Evolutionary conservation across 1,140 invertebrate species (phyloP).

Genomic region (Tetramorium simillimum): DNA sequence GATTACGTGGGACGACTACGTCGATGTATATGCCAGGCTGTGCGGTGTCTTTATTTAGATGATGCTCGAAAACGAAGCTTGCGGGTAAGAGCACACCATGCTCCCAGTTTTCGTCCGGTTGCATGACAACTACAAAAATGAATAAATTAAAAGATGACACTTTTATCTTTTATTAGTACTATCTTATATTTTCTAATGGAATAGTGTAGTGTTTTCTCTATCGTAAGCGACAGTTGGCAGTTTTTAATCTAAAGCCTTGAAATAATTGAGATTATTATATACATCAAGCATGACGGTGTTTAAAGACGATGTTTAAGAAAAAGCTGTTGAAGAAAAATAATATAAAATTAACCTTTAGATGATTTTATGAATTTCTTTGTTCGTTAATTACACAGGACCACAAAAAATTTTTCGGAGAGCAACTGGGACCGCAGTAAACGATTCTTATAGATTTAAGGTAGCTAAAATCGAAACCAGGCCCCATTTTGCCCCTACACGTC

Average conservation of each 20-base stretch:
- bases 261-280: neutral
- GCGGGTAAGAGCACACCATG: slow-evolving; percentile 83
- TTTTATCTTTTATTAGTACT: neutral
- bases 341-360: neutral
- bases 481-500: too few species aligned
- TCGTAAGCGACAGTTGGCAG: neutral
- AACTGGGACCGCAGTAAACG: too few species aligned
- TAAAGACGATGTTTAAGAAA: neutral
- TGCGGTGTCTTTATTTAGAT: slow-evolving; percentile 76
- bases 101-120: slow-evolving; percentile 77
- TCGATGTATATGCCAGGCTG: slow-evolving; percentile 85
- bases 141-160: slow-evolving; percentile 7
- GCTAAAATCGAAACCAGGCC: too few species aligned
- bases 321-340: neutral
- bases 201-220: neutral
- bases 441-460: too few species aligned
- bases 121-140: slow-evolving; percentile 85
- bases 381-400: too few species aligned
- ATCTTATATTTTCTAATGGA: neutral
- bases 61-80: slow-evolving; percentile 84
- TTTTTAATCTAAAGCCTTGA: neutral
- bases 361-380: neutral
- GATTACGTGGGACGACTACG: slow-evolving; percentile 84
- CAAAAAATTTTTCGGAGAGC: too few species aligned
- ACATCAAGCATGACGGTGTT: neutral